phyloP scores from a whole-genome alignment of 2,888 invertebrate genomes.

The Disparrhopalites patrizii region DNA sequence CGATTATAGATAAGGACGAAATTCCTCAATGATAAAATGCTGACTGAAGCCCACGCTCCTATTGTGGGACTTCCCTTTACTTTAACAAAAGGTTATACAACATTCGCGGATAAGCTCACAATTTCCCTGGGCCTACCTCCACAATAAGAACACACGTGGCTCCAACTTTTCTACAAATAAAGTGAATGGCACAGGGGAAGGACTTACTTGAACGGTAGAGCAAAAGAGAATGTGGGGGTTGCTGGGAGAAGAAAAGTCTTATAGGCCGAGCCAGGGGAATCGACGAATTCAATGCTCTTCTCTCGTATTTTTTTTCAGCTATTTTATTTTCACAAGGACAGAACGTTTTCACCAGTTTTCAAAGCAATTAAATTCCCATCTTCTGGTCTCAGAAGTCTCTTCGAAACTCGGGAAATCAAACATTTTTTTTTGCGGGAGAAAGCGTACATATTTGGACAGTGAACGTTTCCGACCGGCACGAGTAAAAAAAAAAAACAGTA shows the following conservation, averaged over 20 bases:
- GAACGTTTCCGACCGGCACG: neutral
- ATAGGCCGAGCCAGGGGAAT: too few species aligned
- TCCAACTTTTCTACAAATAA: neutral
- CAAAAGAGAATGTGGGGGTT: neutral
- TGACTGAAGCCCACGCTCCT: neutral
- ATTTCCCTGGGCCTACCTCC: neutral
- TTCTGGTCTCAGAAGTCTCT: neutral
- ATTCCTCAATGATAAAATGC: neutral
- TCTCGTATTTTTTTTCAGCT: too few species aligned
- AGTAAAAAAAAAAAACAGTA: neutral
- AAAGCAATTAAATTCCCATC: neutral
- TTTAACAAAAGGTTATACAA: neutral
- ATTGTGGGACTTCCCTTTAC: neutral
- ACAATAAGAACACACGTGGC: neutral
- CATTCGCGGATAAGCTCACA: neutral
- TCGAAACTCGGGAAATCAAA: too few species aligned
- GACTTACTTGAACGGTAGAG: slow-evolving; percentile 13
- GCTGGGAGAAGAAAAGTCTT: neutral
- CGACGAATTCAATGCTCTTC: neutral
- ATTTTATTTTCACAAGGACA: too few species aligned
- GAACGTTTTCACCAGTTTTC: too few species aligned
- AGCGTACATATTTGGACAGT: neutral
- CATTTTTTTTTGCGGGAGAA: neutral
- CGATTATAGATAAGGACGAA: too few species aligned
- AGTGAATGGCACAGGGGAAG: neutral